phyloP scores from a whole-genome alignment of 2,113 vertebrate species.

The Festucalex cinctus region DNA sequence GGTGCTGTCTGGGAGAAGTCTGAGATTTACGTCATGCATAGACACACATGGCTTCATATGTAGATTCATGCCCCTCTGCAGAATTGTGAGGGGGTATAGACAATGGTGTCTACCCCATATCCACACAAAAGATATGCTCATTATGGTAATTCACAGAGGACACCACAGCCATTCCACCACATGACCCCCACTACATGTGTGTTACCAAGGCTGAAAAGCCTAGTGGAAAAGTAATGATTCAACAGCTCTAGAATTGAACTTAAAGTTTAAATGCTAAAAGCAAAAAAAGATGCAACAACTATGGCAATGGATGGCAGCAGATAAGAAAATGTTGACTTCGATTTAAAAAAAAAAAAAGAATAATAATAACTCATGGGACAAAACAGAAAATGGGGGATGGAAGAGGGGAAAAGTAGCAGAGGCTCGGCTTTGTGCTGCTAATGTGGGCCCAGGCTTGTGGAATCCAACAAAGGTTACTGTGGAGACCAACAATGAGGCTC shows the following conservation, averaged over 20 bases:
- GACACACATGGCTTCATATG: slow-evolving; percentile 8
- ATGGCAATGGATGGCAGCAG: not conserved
- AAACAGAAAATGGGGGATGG: slow-evolving; percentile 8
- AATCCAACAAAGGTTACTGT: slow-evolving; percentile 75
- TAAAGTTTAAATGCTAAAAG: not conserved
- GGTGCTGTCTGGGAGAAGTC: slow-evolving; percentile 39
- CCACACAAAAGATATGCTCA: slow-evolving; percentile 5
- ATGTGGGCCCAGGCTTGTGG: slow-evolving; percentile 59
- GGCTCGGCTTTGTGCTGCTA: slow-evolving; percentile 73
- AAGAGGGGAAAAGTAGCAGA: slow-evolving; percentile 28
- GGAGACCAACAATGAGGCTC: slow-evolving; percentile 72
- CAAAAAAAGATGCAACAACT: not conserved
- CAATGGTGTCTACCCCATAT: slow-evolving; percentile 35
- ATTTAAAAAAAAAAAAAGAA: not conserved
- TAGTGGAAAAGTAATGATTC: not conserved
- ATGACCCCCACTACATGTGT: not conserved
- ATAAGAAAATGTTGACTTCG: not conserved
- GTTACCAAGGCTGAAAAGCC: not conserved
- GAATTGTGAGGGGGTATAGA: slow-evolving; percentile 24
- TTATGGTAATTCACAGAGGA: slow-evolving; percentile 16
- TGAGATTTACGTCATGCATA: slow-evolving; percentile 14
- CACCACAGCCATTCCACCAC: slow-evolving; percentile 1
- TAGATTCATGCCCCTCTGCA: not conserved
- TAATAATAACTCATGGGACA: not conserved
- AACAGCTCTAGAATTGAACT: not conserved